Evolutionary conservation across 2,888 invertebrate species (phyloP), one percentile per base, ranked within the genome.

Genomic region (Lamellibrachia columna): DNA sequence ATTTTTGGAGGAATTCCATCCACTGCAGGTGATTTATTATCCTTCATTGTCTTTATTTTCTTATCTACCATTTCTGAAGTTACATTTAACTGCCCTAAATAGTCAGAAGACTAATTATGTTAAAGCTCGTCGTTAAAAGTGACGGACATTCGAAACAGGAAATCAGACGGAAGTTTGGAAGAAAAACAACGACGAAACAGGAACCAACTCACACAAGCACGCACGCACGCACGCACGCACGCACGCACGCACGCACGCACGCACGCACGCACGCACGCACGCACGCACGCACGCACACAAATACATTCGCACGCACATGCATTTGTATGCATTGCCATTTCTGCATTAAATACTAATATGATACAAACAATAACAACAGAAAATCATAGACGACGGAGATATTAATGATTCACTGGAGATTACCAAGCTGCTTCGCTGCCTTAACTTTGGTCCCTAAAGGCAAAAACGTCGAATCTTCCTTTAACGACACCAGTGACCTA

Each of bases 221-320:
- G 92, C 92, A 91, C 92, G 90, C 92, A 28, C 28, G 28, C 28
- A 28, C 28, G 28, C 28, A 28, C 28, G 28, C 28, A 28, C 28
- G 28, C 28, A 28, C 28, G 28, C 28, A 28, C 28, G 28, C 28
- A 28, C 28, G 28, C 28, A 28, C 28, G 28, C 28, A 28, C 28
- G 28, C 28, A 28, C 28, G 28, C 28, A 28, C 28, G 28, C 28
- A 28, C 28, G 28, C 28, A 28, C 28, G 28, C 28, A 28, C 28
- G 28, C 28, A 90, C 92, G 75, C 92, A 90, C 92, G 92, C 92
- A 91, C 92, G 90, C 92, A 52, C 90, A 53, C 92, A 52, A 92
- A 91, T 92, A 92, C 92, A 75, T 93, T n/a, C 90, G 91, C 92
- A 75, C 91, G 92, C 90, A 90, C 92, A 90, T 92, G 90, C 92